Evolutionary conservation across 2,888 invertebrate genomes (phyloP).

Genomic region (Drosophila vallismaia): DNA sequence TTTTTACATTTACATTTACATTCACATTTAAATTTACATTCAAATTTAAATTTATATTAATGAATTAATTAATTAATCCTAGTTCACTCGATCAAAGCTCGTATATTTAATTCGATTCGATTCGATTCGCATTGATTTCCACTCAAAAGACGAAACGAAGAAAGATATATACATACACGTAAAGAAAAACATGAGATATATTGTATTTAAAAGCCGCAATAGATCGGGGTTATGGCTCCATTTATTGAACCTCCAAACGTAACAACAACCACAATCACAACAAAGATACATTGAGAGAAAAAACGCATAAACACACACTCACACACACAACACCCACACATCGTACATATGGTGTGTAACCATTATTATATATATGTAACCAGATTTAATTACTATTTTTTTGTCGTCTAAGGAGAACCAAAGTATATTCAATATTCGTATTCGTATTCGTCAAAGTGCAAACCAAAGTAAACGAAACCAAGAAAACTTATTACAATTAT

Average conservation of each 20-base stretch:
- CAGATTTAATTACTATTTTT: constrained; percentile 47
- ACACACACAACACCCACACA: constrained; percentile 14
- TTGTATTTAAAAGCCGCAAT: constrained; percentile 32
- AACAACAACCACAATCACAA: constrained; percentile 39
- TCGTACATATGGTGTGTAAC: constrained; percentile 43
- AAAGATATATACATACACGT: constrained; percentile 2
- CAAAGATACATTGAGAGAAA: constrained; percentile 7
- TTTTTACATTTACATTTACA: constrained; percentile 49
- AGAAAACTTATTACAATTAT: constrained; percentile 60
- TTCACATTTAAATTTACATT: constrained; percentile 49
- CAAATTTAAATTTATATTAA: constrained; percentile 50
- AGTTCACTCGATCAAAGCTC: constrained; percentile 28
- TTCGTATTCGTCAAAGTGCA: constrained; percentile 67
- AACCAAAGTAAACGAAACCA: constrained; percentile 51
- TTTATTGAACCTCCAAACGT: constrained; percentile 41
- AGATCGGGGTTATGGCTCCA: constrained; percentile 13
- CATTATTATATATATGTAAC: constrained; percentile 58
- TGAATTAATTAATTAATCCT: constrained; percentile 51
- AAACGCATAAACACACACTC: constrained; percentile 30
- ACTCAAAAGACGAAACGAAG: constrained; percentile 31
- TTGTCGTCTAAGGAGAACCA: constrained; percentile 60
- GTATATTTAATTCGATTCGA: constrained; percentile 60
- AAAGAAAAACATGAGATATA: constrained; percentile 9
- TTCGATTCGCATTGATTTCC: constrained; percentile 67
- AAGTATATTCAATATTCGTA: constrained; percentile 71